These are phyloP conservation scores for Ischnus inquisitorius DNA, from an alignment of 2,888 invertebrate genomes.

Conservation along the genomic window DNA sequence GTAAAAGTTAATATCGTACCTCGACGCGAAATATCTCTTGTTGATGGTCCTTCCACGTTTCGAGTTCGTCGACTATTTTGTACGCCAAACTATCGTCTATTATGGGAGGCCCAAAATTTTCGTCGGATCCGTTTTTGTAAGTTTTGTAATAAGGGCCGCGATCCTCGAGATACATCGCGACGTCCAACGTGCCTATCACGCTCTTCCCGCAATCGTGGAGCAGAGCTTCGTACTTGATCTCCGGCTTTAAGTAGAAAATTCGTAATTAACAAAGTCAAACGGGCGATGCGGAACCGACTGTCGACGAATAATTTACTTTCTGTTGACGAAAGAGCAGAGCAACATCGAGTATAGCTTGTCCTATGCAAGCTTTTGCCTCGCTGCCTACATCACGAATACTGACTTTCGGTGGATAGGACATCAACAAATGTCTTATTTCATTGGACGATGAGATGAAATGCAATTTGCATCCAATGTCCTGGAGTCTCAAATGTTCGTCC, in stretches of 20 bases:
- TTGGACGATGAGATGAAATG: slow-evolving; percentile 81
- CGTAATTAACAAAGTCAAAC: slow-evolving; percentile 1
- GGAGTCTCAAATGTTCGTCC: slow-evolving; percentile 76
- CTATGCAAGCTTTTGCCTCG: slow-evolving; percentile 73
- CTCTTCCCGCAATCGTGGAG: slow-evolving; percentile 76
- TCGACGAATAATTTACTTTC: slow-evolving; percentile 72
- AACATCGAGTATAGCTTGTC: slow-evolving; percentile 77
- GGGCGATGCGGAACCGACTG: neutral
- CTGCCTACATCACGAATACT: slow-evolving; percentile 78
- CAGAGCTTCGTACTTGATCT: slow-evolving; percentile 77
- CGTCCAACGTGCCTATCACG: slow-evolving; percentile 77
- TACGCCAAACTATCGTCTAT: slow-evolving; percentile 84
- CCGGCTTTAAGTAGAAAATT: slow-evolving; percentile 70
- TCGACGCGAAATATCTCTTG: slow-evolving; percentile 88
- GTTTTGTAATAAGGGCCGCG: slow-evolving; percentile 78
- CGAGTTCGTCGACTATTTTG: slow-evolving; percentile 89
- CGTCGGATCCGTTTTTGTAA: slow-evolving; percentile 73
- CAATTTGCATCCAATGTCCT: slow-evolving; percentile 81
- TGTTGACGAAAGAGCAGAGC: slow-evolving; percentile 76
- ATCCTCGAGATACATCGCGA: slow-evolving; percentile 80
- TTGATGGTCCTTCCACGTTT: slow-evolving; percentile 91
- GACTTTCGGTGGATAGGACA: slow-evolving; percentile 81
- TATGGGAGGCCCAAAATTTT: slow-evolving; percentile 81
- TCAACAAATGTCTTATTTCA: slow-evolving; percentile 80
- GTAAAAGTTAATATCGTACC: slow-evolving; percentile 80